A percentile compares a stretch with the other conserved stretches of the same genome.
phyloP scores from a whole-genome alignment of 2,113 vertebrate species.

The Anhinga rufa region DNA sequence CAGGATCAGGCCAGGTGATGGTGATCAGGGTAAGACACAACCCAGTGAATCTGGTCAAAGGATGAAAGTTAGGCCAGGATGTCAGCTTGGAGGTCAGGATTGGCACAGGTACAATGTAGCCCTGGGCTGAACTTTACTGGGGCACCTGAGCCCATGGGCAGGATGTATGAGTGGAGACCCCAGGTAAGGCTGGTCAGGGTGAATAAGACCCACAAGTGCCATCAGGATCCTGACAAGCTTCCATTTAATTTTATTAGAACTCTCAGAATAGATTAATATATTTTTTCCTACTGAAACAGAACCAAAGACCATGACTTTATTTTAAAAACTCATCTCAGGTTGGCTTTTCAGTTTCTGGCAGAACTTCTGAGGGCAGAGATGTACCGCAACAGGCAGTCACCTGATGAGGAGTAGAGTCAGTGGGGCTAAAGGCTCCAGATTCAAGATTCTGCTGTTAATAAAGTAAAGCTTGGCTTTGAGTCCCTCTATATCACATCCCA shows the following conservation, averaged over 20 bases:
- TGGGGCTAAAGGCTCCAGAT: not conserved
- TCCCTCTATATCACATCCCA: not conserved
- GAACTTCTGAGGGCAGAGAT: not conserved
- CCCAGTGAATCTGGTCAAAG: not conserved
- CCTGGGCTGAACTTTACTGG: not conserved
- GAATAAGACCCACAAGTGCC: not conserved
- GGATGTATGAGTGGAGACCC: not conserved
- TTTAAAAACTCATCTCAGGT: not conserved
- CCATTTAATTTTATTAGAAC: not conserved
- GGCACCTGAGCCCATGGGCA: not conserved
- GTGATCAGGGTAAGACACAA: not conserved
- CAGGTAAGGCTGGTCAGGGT: not conserved
- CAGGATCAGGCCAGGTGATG: not conserved
- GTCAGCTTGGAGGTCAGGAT: not conserved
- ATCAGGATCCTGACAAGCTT: not conserved
- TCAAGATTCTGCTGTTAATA: not conserved
- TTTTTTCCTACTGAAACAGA: not conserved
- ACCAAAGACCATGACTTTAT: not conserved
- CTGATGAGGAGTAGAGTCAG: not conserved
- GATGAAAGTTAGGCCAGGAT: not conserved
- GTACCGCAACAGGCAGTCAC: not conserved
- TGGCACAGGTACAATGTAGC: not conserved
- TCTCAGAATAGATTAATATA: not conserved
- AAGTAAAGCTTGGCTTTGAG: not conserved
- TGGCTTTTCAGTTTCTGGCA: not conserved